phyloP scores from a whole-genome alignment of 2,797 vertebrate genomes.

The Hemibagrus guttatus region DNA sequence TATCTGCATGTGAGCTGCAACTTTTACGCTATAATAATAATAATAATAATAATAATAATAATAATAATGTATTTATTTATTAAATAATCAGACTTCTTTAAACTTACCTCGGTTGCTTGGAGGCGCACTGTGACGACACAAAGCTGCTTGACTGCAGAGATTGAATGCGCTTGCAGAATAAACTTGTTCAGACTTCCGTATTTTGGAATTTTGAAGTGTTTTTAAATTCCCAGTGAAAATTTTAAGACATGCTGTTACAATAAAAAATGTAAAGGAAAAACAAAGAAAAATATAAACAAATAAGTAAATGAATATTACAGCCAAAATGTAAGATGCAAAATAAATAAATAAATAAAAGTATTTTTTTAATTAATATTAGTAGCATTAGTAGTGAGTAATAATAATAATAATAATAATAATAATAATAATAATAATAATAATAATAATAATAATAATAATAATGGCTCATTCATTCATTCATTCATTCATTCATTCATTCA shows the following conservation, averaged over 20 bases:
- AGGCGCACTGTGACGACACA: not conserved
- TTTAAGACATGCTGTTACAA: too few relatives aligned
- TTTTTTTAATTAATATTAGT: not conserved
- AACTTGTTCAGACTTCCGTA: not conserved
- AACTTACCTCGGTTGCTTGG: not conserved
- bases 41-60: not conserved
- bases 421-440: too few relatives aligned
- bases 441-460: too few relatives aligned
- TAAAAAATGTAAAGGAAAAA: not conserved
- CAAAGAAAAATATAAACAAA: not conserved
- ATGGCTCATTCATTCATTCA: too few relatives aligned
- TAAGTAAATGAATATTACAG: not conserved
- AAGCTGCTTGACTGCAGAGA: not conserved
- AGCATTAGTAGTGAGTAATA: not conserved
- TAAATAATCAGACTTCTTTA: too few relatives aligned
- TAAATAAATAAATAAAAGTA: not conserved
- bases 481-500: too few relatives aligned
- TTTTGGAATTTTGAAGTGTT: not conserved
- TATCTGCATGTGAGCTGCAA: constrained; percentile 78
- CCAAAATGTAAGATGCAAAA: not conserved
- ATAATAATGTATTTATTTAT: not conserved
- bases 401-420: too few relatives aligned
- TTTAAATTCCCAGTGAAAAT: too few relatives aligned
- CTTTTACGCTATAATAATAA: not conserved
- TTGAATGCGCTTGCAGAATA: not conserved